Evolutionary conservation across 2,888 invertebrate species (phyloP), one percentile per base, ranked within the genome.

Genomic region (Formica aserva): DNA sequence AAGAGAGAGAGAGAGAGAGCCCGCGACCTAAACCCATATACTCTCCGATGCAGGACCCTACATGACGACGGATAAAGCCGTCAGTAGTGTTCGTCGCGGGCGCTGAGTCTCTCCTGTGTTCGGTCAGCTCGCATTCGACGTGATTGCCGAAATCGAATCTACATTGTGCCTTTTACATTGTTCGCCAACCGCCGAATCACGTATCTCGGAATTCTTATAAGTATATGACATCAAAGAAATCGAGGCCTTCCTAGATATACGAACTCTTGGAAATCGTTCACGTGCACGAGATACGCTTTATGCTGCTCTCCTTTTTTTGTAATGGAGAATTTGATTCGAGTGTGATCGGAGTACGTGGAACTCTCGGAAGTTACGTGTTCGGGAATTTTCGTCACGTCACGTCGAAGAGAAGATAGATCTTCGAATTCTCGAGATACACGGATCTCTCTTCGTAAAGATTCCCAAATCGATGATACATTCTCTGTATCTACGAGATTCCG

Each of bases 81-180:
- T 89, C 89, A 87, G 89, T 89, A 86, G 89, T 86, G 87, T 83
- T 83, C 86, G 62, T 81, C 86, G 89, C 83, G 89, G 82, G 85
- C 87, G 84, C 74, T 76, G 76, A 83, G 85, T 80, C 83, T 82
- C 66, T 82, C 52, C 52, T 52, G 8, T 65, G 84, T 69, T 76
- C 80, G 71, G 55, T 74, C 71, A 67, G 77, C 75, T 75, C 71
- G 18, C 29, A 26, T 77, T 75, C 5, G 26, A 52, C 38, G 41
- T n/a, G 35, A 45, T 38, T 41, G 29, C 3, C 81, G 38, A 52
- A 76, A 76, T 52, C 32, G 22, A 11, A n/a, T 8, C 11, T 18
- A 29, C 35, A 52, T 48, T 48, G 45, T 45, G 45, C 66, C 26
- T 18, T 18, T n/a, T 52, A 18, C 35, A 22, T 35, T 9, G 22